Conservation (phyloP, 2,113 vertebrate genomes). For the Halcyon malimbica region DNA sequence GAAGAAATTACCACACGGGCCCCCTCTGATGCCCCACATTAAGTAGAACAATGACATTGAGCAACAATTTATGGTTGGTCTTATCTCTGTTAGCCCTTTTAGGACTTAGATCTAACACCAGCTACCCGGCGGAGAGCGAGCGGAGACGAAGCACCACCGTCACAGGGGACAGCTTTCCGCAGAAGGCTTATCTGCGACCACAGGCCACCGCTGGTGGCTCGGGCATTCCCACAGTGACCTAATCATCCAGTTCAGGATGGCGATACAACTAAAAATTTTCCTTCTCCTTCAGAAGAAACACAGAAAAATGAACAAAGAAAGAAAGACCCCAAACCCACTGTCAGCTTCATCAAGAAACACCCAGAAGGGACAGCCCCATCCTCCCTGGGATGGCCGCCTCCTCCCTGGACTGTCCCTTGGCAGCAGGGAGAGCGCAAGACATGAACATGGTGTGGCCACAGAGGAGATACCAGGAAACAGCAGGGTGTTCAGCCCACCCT, state of each 20-base stretch:
- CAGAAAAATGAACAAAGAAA: neutral
- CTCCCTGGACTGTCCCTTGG: accelerated
- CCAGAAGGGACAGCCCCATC: accelerated
- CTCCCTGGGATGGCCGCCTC: accelerated
- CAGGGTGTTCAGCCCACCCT: neutral
- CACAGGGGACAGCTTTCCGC: neutral
- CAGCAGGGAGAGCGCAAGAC: neutral
- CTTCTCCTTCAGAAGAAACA: neutral
- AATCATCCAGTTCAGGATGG: neutral
- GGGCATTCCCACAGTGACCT: neutral
- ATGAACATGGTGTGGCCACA: accelerated
- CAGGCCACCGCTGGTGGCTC: neutral
- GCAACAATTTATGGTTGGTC: accelerated
- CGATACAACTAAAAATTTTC: neutral
- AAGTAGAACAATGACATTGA: accelerated
- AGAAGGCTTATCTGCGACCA: neutral
- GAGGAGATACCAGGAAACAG: neutral
- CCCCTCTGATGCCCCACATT: accelerated
- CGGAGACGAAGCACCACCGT: accelerated
- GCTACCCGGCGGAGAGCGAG: accelerated
- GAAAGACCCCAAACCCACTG: neutral
- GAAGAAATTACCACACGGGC: neutral
- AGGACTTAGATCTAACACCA: too few species aligned
- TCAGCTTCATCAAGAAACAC: neutral
- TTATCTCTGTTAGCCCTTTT: neutral